Base-by-base conservation (phyloP, 2,113 vertebrate species). In the Dipodomys merriami region DNA sequence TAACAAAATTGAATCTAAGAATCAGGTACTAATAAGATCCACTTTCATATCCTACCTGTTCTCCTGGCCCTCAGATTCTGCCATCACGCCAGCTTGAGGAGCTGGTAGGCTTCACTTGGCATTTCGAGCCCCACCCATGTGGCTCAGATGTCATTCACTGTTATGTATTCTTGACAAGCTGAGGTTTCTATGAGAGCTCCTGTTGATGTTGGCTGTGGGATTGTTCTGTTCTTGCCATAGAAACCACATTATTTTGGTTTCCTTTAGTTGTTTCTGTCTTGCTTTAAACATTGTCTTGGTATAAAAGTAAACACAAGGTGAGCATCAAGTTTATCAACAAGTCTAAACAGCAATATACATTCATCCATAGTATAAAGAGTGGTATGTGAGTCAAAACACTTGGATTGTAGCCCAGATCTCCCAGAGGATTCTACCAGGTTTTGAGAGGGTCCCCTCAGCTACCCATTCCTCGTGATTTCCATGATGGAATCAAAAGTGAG, bases 211-310 rank as follows among this genome's bases (percentile, higher is more conserved):
- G 57, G 1, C 35, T 23, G 4, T 12, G 18, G 33, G 9, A 19
- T 60, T 53, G 12, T 19, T 93, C 60, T 84, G n/a, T 35, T 73
- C 49, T 91, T 92, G 25, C 18, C 19, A 67, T 29, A 22, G 76
- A 89, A 78, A 65, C 87, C 78, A 74, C 7, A 1, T 76, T 76
- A 49, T 57, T 92, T 91, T 82, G 11, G 57, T 87, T 82, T 78
- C 20, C 78, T 91, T 74, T 69, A 6, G 30, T 88, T 67, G 19
- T 53, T 84, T 84, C 73, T 80, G 13, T 39, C 44, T 95, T 85
- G 49, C 39, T 93, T 82, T 96, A 90, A 94, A 82, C 20, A 53
- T 78, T 65, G 7, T 67, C 73, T 76, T 78, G 64, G 44, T 82
- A 71, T 6, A 79, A 91, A 68, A 49, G 33, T 57, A 76, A 30